A percentile compares a stretch with the other conserved stretches of the same genome.
These are phyloP conservation scores for Diachasmimorpha longicaudata DNA, from an alignment of 1,140 invertebrate genomes.

Conservation along the genomic window DNA sequence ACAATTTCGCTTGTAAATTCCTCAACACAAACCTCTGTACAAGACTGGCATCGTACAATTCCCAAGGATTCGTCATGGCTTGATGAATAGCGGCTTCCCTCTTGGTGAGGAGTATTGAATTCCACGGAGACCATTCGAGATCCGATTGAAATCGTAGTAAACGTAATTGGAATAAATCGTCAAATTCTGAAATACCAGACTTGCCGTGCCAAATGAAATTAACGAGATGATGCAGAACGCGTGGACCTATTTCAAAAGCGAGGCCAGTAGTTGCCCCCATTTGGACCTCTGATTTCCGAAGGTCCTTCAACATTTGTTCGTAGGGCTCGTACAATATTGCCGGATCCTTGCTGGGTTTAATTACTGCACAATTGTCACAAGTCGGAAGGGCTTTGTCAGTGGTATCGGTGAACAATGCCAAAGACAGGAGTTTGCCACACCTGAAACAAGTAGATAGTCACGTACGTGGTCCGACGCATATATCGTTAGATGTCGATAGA, in stretches of 20 bases:
- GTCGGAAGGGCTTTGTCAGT: not conserved
- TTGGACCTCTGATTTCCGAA: constrained; percentile 65
- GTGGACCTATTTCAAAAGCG: constrained; percentile 68
- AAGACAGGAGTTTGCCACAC: constrained; percentile 30
- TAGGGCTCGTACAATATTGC: constrained; percentile 57
- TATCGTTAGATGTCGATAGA: no score
- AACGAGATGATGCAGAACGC: constrained; percentile 69
- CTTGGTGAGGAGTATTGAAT: constrained; percentile 69
- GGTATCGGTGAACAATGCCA: not conserved
- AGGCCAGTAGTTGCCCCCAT: constrained; percentile 59
- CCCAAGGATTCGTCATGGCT: constrained; percentile 34
- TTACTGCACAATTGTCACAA: constrained; percentile 38
- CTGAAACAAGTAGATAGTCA: no score
- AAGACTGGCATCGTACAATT: constrained; percentile 48
- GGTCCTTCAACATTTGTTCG: constrained; percentile 66
- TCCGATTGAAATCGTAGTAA: constrained; percentile 67
- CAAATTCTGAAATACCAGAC: constrained; percentile 71
- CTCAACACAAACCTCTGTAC: constrained; percentile 48
- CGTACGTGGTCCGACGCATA: no score
- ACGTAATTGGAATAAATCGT: constrained; percentile 66
- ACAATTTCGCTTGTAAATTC: constrained; percentile 55
- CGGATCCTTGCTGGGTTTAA: constrained; percentile 25
- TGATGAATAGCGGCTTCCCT: constrained; percentile 68
- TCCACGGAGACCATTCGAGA: constrained; percentile 74
- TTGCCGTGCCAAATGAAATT: constrained; percentile 72